These are phyloP conservation scores for Colletes gigas DNA, from an alignment of 1,140 invertebrate genomes.

Conservation along the genomic window DNA sequence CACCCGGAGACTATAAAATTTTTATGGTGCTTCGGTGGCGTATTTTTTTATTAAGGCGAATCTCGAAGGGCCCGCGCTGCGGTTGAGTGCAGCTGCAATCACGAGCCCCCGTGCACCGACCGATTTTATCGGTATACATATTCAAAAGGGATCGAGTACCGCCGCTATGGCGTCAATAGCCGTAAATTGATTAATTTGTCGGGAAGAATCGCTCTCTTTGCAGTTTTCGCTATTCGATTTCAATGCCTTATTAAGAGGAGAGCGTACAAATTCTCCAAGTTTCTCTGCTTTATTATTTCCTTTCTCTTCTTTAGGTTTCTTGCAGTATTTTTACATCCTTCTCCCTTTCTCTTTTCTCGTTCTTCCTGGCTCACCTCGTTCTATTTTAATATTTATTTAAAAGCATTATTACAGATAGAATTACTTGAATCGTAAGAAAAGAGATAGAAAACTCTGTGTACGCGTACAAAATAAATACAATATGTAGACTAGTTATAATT, in stretches of 20 bases:
- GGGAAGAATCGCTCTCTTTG: slow-evolving; percentile 14
- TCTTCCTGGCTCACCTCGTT: no score
- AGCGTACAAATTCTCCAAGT: background rate
- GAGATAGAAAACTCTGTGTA: no score
- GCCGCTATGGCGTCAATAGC: slow-evolving; percentile 50
- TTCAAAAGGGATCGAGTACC: slow-evolving; percentile 44
- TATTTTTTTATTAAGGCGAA: slow-evolving; percentile 43
- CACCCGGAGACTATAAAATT: slow-evolving; percentile 44
- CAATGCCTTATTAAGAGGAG: background rate
- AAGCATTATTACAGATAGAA: no score
- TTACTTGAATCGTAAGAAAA: no score
- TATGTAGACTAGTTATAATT: no score
- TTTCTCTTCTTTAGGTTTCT: no score
- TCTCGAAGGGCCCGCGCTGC: slow-evolving; percentile 14
- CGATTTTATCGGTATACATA: slow-evolving; percentile 54
- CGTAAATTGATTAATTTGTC: slow-evolving; percentile 60
- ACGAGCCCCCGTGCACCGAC: background rate
- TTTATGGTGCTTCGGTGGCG: slow-evolving; percentile 47
- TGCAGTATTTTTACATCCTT: no score
- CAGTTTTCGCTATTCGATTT: slow-evolving; percentile 21
- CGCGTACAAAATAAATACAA: no score
- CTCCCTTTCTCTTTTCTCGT: no score
- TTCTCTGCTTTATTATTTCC: background rate
- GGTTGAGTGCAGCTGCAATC: slow-evolving; percentile 22
- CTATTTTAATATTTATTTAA: no score